These are phyloP conservation scores for Clarias gariepinus DNA, from an alignment of 2,113 vertebrate species.

Conservation along the genomic window DNA sequence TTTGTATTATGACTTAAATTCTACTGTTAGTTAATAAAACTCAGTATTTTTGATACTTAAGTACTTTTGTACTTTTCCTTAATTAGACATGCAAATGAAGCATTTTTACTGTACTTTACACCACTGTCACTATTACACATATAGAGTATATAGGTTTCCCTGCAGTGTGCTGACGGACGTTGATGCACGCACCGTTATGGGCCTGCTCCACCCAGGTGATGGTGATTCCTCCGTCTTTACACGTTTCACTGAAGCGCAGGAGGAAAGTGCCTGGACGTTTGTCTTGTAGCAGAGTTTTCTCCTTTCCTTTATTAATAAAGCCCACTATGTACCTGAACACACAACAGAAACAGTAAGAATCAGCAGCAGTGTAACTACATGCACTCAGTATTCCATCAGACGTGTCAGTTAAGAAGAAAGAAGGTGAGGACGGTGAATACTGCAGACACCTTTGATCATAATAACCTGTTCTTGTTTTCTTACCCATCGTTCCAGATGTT, in stretches of 20 bases:
- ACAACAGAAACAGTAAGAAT: neutral
- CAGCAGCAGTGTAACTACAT: neutral
- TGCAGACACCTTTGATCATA: neutral
- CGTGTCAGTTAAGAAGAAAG: too few relatives aligned
- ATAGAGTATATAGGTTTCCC: neutral
- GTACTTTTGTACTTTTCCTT: too few relatives aligned
- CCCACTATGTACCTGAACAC: slow-evolving; percentile 83
- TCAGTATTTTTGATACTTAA: too few relatives aligned
- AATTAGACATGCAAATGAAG: too few relatives aligned
- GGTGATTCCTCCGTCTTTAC: slow-evolving; percentile 87
- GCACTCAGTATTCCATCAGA: neutral
- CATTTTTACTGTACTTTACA: too few relatives aligned
- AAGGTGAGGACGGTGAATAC: too few relatives aligned
- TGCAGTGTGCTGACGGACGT: neutral
- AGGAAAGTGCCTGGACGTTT: slow-evolving; percentile 84
- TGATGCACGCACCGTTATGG: slow-evolving; percentile 65
- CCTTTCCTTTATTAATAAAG: slow-evolving; percentile 85
- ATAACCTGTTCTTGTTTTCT: slow-evolving; percentile 46
- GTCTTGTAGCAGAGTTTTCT: slow-evolving; percentile 75
- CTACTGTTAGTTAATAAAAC: too few relatives aligned
- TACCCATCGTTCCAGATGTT: slow-evolving; percentile 92
- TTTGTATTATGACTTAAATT: too few relatives aligned
- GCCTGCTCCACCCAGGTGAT: slow-evolving; percentile 90
- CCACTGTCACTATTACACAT: neutral
- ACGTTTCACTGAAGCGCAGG: slow-evolving; percentile 92